These are phyloP conservation scores for Staurois parvus DNA, from an alignment of 2,797 vertebrate genomes.

Conservation along the genomic window DNA sequence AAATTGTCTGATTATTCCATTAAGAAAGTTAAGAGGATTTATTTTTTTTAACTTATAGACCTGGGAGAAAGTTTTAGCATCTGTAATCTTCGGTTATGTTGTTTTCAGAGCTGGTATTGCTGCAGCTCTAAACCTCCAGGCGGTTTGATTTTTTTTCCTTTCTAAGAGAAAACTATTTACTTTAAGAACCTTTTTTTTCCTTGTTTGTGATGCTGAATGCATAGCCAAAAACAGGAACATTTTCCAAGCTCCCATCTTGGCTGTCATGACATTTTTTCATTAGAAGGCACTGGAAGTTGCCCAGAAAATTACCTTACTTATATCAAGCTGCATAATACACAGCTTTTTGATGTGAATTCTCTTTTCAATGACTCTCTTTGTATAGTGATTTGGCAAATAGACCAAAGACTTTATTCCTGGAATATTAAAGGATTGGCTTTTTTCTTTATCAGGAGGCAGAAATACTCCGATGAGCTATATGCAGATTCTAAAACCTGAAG, in stretches of 20 bases:
- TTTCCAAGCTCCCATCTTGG: conserved; percentile 48
- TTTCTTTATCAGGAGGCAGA: conserved; percentile 31
- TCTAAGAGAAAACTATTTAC: conserved; percentile 41
- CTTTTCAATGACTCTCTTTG: conserved; percentile 45
- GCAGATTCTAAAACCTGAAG: conserved; percentile 38
- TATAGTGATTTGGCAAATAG: conserved; percentile 45
- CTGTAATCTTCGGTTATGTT: conserved; percentile 37
- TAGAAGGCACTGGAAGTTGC: conserved; percentile 44
- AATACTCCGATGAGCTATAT: conserved; percentile 39
- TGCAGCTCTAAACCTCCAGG: conserved; percentile 38
- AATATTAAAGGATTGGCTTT: conserved; percentile 38
- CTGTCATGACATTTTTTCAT: conserved; percentile 55
- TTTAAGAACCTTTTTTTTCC: conserved; percentile 32
- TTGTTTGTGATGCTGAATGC: conserved; percentile 33
- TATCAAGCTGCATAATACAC: conserved; percentile 38
- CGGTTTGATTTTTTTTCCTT: conserved; percentile 28
- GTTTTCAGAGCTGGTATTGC: conserved; percentile 4
- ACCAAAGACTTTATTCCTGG: conserved; percentile 22
- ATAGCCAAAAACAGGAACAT: conserved; percentile 22
- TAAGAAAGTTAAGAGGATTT: conserved; percentile 16
- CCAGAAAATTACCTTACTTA: conserved; percentile 56
- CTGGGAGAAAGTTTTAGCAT: conserved; percentile 23
- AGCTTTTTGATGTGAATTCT: conserved; percentile 45
- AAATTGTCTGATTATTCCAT: background rate
- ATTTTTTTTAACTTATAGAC: background rate